Percentiles rank a stretch among this genome's conserved stretches.
phyloP scores from a whole-genome alignment of 1,140 invertebrate species.

The Zaprionus kolodkinae region DNA sequence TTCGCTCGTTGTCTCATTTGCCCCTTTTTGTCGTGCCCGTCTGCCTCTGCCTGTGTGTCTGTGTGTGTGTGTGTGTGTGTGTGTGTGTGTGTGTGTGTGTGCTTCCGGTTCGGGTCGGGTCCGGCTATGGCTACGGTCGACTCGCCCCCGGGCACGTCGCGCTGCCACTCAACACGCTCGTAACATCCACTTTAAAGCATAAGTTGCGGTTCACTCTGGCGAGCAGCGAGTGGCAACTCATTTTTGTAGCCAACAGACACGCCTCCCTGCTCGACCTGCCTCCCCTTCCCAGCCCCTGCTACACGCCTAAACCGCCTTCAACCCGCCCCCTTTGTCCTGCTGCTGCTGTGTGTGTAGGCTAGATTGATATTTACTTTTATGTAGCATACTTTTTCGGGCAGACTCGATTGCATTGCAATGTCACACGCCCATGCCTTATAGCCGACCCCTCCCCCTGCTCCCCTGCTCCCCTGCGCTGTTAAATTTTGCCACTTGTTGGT shows the following conservation, averaged over 20 bases:
- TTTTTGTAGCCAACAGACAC: conserved; percentile 21
- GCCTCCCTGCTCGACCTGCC: too few species aligned
- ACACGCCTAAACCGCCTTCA: neutral
- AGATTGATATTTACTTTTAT: conserved; percentile 75
- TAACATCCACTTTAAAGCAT: conserved; percentile 77
- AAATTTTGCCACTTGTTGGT: conserved; percentile 40
- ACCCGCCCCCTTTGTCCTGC: too few species aligned
- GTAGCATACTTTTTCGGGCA: conserved; percentile 60
- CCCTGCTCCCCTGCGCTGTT: conserved; percentile 20
- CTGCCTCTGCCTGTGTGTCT: conserved; percentile 7
- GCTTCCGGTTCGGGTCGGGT: conserved; percentile 56
- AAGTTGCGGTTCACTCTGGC: conserved; percentile 62
- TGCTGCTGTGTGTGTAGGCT: conserved; percentile 23
- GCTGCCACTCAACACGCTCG: conserved; percentile 43
- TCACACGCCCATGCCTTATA: conserved; percentile 6
- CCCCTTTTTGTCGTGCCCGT: conserved; percentile 12
- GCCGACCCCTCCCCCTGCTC: neutral
- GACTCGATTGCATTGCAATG: conserved; percentile 23
- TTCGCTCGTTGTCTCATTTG: conserved; percentile 59
- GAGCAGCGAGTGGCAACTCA: conserved; percentile 45
- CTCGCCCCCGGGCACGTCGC: conserved; percentile 22
- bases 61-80: too few species aligned
- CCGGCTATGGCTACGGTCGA: conserved; percentile 21
- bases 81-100: conserved; percentile 36
- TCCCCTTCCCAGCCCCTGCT: neutral